phyloP scores from a whole-genome alignment of 2,888 invertebrate genomes.

The Therioaphis trifolii region DNA sequence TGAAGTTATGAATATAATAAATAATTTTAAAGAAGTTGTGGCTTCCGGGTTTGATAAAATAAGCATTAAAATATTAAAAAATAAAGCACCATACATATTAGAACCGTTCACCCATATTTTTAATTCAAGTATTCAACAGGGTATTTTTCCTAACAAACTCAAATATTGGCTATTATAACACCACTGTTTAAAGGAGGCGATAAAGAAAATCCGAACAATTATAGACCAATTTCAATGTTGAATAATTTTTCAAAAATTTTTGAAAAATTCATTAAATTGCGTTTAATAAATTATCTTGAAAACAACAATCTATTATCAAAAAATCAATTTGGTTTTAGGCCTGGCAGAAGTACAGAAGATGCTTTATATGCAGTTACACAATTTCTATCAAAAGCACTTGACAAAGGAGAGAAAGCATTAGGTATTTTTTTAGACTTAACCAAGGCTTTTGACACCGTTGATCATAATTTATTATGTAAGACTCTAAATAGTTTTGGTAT shows the following conservation, averaged over 20 bases:
- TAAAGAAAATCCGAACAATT: no score
- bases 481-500: background rate
- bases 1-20: background rate
- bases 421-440: background rate
- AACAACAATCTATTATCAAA: no score
- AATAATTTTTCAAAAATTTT: no score
- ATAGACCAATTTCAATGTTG: no score
- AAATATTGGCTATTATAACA: no score
- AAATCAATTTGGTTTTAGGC: background rate
- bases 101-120: background rate
- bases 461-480: background rate
- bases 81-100: background rate
- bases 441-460: background rate
- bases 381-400: no score
- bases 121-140: no score
- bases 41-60: background rate
- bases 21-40: background rate
- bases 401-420: conserved; percentile 3
- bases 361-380: no score
- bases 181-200: no score
- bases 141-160: no score
- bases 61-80: background rate
- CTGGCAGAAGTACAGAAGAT: background rate
- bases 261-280: no score
- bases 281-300: no score